phyloP scores from a whole-genome alignment of 2,888 invertebrate genomes.

The Yponomeuta malinellus region DNA sequence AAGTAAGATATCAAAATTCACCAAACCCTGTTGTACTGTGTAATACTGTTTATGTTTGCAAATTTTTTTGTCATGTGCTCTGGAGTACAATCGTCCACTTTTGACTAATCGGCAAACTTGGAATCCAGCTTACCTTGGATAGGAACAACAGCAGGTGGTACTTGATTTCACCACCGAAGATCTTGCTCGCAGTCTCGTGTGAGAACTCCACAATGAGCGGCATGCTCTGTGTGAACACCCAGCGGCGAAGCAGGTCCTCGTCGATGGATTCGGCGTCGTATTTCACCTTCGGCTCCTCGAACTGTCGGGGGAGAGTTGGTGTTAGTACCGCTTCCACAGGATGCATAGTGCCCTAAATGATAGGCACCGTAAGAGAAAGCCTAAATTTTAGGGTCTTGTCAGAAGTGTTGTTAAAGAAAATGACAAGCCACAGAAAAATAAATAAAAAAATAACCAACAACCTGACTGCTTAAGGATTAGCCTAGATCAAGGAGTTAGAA shows the following conservation, averaged over 20 bases:
- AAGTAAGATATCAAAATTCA: too few relatives aligned
- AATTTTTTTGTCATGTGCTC: too few relatives aligned
- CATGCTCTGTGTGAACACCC: conserved; percentile 88
- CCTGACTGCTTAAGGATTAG: too few relatives aligned
- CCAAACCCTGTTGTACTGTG: too few relatives aligned
- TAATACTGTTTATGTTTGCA: too few relatives aligned
- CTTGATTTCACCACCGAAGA: conserved; percentile 98
- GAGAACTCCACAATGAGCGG: conserved; percentile 97
- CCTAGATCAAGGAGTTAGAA: too few relatives aligned
- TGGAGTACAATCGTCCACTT: too few relatives aligned
- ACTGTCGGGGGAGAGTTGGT: conserved; percentile 63
- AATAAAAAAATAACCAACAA: too few relatives aligned
- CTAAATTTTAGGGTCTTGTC: too few relatives aligned
- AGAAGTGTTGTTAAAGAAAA: too few relatives aligned
- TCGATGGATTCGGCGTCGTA: conserved; percentile 81
- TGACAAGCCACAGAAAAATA: too few relatives aligned
- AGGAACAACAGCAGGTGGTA: conserved; percentile 97
- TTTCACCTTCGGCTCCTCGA: conserved; percentile 88
- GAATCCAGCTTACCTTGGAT: conserved; percentile 78
- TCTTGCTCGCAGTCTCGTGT: conserved; percentile 97
- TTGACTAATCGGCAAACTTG: background rate
- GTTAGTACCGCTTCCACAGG: background rate
- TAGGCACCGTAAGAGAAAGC: too few relatives aligned
- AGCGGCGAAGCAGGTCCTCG: conserved; percentile 84
- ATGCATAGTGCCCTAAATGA: background rate